Evolutionary conservation across 2,113 vertebrate species (phyloP).

Genomic region (Catharus bicknelli): DNA sequence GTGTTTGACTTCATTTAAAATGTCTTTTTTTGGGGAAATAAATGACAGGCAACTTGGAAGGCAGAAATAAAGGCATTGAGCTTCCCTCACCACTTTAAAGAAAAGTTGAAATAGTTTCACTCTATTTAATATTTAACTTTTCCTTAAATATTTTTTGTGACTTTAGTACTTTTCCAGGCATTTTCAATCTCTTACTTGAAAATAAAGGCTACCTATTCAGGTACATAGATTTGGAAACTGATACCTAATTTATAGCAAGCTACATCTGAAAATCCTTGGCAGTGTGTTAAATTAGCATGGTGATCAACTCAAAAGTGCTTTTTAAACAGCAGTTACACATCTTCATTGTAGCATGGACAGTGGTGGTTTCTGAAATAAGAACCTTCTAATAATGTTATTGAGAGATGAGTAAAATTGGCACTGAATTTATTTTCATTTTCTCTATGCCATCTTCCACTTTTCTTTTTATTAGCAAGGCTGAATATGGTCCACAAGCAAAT

Average conservation of each 20-base stretch:
- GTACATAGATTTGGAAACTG: background rate
- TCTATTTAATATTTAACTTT: background rate
- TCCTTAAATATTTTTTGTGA: background rate
- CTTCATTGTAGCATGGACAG: background rate
- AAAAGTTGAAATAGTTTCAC: constrained; percentile 14
- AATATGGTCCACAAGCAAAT: background rate
- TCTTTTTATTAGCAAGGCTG: constrained; percentile 8
- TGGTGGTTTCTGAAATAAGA: background rate
- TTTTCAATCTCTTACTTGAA: background rate
- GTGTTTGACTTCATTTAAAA: background rate
- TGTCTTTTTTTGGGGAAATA: constrained; percentile 5
- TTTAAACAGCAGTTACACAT: background rate
- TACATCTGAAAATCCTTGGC: background rate
- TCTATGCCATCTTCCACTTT: background rate
- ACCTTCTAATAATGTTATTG: background rate
- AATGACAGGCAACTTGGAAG: background rate
- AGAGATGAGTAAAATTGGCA: background rate
- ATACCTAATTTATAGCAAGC: background rate
- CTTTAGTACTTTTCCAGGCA: background rate
- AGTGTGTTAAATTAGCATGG: background rate
- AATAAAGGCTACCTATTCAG: background rate
- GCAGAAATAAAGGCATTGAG: background rate
- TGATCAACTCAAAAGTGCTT: background rate
- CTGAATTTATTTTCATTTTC: constrained; percentile 32
- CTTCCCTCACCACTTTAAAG: background rate